Evolutionary conservation across 2,113 vertebrate species (phyloP).

Genomic region (Sapayoa aenigma): DNA sequence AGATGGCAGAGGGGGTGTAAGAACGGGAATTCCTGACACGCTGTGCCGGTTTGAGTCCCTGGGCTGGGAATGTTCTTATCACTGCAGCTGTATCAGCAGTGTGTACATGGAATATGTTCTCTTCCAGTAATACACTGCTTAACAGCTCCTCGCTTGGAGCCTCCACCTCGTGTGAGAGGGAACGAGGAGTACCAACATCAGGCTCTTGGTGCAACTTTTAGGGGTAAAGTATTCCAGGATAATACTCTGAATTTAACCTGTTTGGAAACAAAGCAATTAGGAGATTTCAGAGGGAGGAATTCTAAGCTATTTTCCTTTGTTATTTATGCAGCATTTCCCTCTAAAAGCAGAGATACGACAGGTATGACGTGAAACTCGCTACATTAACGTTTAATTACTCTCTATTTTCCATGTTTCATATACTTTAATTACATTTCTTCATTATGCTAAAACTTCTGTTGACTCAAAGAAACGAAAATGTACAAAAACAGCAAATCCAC

Average conservation of each 20-base stretch:
- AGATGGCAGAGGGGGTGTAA: conserved; percentile 64
- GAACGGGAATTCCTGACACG: background rate
- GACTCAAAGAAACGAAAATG: background rate
- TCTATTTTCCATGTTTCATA: background rate
- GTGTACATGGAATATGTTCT: fast-evolving
- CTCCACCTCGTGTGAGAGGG: background rate
- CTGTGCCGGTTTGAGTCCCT: background rate
- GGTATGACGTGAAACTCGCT: background rate
- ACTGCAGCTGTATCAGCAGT: background rate
- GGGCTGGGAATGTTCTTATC: background rate
- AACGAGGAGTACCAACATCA: fast-evolving
- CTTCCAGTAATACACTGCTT: fast-evolving
- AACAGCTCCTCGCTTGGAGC: background rate
- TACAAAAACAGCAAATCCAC: background rate
- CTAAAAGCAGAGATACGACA: background rate
- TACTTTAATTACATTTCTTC: background rate
- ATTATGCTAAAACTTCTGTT: background rate
- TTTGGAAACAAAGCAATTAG: background rate
- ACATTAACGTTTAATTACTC: background rate
- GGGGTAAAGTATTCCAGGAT: background rate
- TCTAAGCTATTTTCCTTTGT: background rate
- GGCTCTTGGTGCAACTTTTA: background rate
- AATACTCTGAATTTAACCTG: background rate
- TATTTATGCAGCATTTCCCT: background rate
- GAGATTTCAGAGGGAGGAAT: background rate